Base-by-base conservation (phyloP, 2,797 vertebrate species). In the Spinus pinus region DNA sequence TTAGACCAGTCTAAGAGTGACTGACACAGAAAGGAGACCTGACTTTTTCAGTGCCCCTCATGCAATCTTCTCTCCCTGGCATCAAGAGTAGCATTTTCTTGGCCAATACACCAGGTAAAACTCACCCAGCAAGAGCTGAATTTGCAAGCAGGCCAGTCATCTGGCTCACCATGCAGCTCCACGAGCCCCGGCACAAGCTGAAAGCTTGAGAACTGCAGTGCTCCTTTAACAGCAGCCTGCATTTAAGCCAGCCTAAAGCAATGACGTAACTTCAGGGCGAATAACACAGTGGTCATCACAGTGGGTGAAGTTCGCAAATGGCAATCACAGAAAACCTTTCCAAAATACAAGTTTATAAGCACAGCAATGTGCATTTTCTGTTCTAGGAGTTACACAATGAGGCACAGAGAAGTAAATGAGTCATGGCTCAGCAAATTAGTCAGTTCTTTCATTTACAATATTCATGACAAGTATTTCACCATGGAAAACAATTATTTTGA, bases 381-480 rank as follows among this genome's bases (percentile, higher is more conserved):
- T 81, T 75, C n/a, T 39, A 42, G 60, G 31, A 91, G 64, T 94
- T 95, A 85, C 64, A 89, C 74, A 95, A 80, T 23, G 24, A 95
- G n/a, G 54, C 41, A 81, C n/a, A 56, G 28, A 89, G 46, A 67
- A 82, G 49, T 61, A 92, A 78, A 71, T 72, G 84, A 93, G 74
- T 91, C 94, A 95, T 0, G 2, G 44, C 33, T 37, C 37, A 73
- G 60, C 42, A 92, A 88, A 82, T 77, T 78, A 96, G 61, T 80
- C 81, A 82, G 62, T 93, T 91, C 86, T 80, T 95, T 94, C 39
- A 74, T 91, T 87, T 82, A 92, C 91, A 39, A 69, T 92, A 86
- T 82, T 95, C 46, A 87, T 44, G 51, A 82, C 23, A 20, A 91
- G n/a, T 71, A 90, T 92, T 96, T 95, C 88, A 88, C 84, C 90